Percentiles rank a stretch among this genome's conserved stretches.
phyloP scores from a whole-genome alignment of 2,113 vertebrate genomes.

The Nycticorax nycticorax region DNA sequence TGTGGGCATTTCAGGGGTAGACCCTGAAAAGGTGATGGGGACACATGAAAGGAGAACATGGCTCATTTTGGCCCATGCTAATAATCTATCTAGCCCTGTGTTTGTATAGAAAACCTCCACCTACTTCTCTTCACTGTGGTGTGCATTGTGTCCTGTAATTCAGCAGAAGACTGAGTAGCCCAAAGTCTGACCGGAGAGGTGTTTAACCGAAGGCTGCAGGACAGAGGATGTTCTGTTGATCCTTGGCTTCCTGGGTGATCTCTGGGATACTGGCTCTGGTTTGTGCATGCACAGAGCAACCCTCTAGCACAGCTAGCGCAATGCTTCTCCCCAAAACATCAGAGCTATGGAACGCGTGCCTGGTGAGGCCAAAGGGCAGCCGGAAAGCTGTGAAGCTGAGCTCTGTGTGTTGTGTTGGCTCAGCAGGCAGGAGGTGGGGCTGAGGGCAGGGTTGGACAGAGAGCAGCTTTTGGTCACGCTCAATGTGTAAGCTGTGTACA shows the following conservation, averaged over 20 bases:
- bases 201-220: background rate
- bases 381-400: background rate
- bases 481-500: background rate
- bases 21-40: background rate
- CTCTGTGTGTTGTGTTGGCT: background rate
- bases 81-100: background rate
- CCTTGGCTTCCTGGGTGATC: background rate
- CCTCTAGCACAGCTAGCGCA: background rate
- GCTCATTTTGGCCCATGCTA: background rate
- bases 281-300: background rate
- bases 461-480: background rate
- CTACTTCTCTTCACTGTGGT: background rate
- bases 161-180: constrained; percentile 30
- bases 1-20: background rate
- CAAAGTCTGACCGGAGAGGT: background rate
- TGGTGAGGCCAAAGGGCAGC: background rate
- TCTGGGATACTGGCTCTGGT: background rate
- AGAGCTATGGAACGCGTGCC: background rate
- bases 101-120: background rate
- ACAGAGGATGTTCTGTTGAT: background rate
- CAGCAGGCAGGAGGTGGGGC: background rate
- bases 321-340: background rate
- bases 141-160: too few species aligned
- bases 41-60: accelerated
- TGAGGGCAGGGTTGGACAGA: background rate